phyloP scores from a whole-genome alignment of 2,113 vertebrate genomes.

The Chaetodon auriga region DNA sequence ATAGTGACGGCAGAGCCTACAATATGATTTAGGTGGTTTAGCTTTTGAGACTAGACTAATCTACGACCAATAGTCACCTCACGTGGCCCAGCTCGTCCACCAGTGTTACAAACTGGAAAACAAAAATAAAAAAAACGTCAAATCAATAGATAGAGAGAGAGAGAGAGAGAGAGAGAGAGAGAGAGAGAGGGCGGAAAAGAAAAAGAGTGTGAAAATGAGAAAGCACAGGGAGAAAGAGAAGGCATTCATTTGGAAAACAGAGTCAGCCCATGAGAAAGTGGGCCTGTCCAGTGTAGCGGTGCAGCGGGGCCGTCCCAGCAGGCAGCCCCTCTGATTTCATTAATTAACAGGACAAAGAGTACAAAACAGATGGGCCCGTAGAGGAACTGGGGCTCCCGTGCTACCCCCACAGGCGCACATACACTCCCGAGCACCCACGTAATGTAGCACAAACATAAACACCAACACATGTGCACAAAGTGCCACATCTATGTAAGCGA shows the following conservation, averaged over 20 bases:
- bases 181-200: neutral
- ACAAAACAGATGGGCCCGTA: constrained; percentile 85
- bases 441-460: constrained; percentile 46
- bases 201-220: constrained; percentile 40
- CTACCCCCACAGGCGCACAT: constrained; percentile 69
- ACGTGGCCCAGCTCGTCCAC: constrained; percentile 69
- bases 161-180: neutral
- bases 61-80: constrained; percentile 83
- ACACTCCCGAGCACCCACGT: constrained; percentile 33
- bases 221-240: constrained; percentile 52
- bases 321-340: constrained; percentile 84
- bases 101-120: constrained; percentile 79
- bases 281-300: constrained; percentile 77
- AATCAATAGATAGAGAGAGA: constrained; percentile 14
- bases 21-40: constrained; percentile 77
- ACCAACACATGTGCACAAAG: constrained; percentile 31
- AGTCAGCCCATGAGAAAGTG: constrained; percentile 76
- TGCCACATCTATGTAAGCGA: constrained; percentile 38
- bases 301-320: constrained; percentile 80
- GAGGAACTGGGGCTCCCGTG: constrained; percentile 76
- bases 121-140: constrained; percentile 57
- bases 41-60: constrained; percentile 67
- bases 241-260: constrained; percentile 79
- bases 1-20: constrained; percentile 68
- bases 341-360: constrained; percentile 87